Evolutionary conservation across 2,888 invertebrate genomes (phyloP), one percentile per base, ranked within the genome.

Genomic region (Anorthoa munda): DNA sequence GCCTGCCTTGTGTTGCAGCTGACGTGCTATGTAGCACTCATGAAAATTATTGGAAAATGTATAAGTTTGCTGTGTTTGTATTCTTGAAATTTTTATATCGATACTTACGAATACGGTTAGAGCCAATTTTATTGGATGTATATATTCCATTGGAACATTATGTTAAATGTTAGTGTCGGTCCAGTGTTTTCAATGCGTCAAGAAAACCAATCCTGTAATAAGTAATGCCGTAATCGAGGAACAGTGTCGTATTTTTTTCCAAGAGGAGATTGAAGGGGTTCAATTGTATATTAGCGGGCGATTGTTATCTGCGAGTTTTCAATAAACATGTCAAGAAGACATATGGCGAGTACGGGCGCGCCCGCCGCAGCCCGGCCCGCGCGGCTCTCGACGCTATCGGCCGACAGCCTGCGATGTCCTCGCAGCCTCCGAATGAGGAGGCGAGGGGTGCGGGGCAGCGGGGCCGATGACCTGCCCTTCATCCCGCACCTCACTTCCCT

Each of bases 381-480:
- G 75, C 79, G 82, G 72, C 77, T 72, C 79, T 76, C 79, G 82
- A 72, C 75, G 74, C 79, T 73, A 77, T 79, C 79, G 81, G 77
- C 79, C 82, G 75, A 53, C 79, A 82, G 86, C 83, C 86, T 86
- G 87, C 86, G 85, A 82, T 74, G 75, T 82, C 84, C 85, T 83
- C 84, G 79, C 81, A 82, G 77, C 81, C 81, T 83, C 77, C 86
- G 90, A 78, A 86, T 82, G 85, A 77, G 87, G 81, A 85, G 39
- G 9, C 39, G 39, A 1, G 9, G 84, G 63, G 55, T 61, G 77
- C 68, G 82, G 81, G 84, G 85, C 83, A 64, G 86, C 73, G 76
- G 91, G 93, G 90, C 89, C 94, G 91, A 90, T 94, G 94, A 94
- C 94, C 94, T 94, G 87, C 93, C 92, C 92, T 90, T 91, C 92